Evolutionary conservation across 2,113 vertebrate genomes (phyloP), one percentile per base, ranked within the genome.

Genomic region (Scartelaos histophorus): DNA sequence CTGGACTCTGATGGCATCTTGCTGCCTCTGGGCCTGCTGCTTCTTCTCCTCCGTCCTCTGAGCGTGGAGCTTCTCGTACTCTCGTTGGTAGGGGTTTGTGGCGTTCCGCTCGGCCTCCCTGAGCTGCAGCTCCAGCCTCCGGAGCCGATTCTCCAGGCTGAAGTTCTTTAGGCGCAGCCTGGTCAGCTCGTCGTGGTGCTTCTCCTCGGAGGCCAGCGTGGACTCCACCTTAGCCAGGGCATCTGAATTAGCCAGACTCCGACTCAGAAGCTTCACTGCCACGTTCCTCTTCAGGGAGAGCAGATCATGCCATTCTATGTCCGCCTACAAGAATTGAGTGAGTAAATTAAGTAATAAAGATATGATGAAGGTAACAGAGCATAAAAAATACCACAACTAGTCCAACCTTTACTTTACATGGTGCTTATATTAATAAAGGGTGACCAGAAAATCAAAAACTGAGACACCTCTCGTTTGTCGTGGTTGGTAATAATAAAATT

Each of bases 51-150:
- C 92, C 81, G 93, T 90, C 74, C 94, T 95, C 72, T 94, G 91
- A 0, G 92, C 92, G 78, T 93, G 94, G 29, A 95, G 80, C 65
- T 91, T 90, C 68, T 95, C 93, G 0, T 94, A 93, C 45, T 94
- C 92, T 0, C 91, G 84, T 46, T 92, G 78, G 0, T 83, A 76
- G 17, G 94, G 83, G 1, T 94, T 89, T 7, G 86, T 83, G 0
- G 46, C 75, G 35, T 51, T 9, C 15, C 91, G 80, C 0, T 90
- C 91, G 73, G 80, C 85, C 1, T 88, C 82, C 17, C 79, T 73
- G 76, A 95, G 80, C 21, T 67, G 61, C 0, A 65, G 82, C 62
- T 95, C 91, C 5, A 95, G 83, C 0, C 78, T 87, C 34, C 13
- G 13, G 62, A 93, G 58, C 78, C 82, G 90, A n/a, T 87, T 91